Base-by-base conservation (phyloP, 2,113 vertebrate species). In the Ictalurus furcatus region DNA sequence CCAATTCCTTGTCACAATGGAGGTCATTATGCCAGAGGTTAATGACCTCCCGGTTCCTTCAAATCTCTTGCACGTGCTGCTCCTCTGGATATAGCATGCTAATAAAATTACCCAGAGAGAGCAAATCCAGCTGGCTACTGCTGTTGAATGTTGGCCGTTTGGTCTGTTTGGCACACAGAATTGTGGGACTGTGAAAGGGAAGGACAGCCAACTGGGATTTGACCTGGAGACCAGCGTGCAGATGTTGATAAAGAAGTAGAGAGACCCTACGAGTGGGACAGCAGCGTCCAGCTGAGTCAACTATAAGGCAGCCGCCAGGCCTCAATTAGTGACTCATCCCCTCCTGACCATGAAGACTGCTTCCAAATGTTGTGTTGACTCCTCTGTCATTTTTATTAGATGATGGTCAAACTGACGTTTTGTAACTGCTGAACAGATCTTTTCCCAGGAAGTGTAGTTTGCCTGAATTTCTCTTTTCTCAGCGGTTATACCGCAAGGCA, bases 51-150 rank as follows among this genome's bases (percentile, higher is more conserved):
- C 2, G 8, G 28, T 23, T 54, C 85, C 76, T 44, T 86, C 44
- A 34, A 59, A 61, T 6, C 63, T 86, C 44, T 17, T 52, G 74
- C 86, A 80, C 8, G 67, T n/a, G 56, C 86, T 82, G 63, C 44
- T 82, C 37, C 9, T 65, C 79, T n/a, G 1, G 65, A 86, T n/a
- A 6, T 52, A 87, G 48, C 40, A 34, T 16, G 30, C 12, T 87
- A 87, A 90, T 90, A 34, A 79, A 44, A 84, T 85, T 84, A 87
- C n/a, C 63, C 48, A 30, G 37, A 67, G 14, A 67, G 58, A 34
- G 61, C 23, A 63, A 89, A 89, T 88, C 87, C 88, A 61, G 61
- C 81, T 79, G 63, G 58, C 88, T 54, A 23, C 58, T 79, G 13
- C 67, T 67, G 78, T 65, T 89, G 65, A 83, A 67, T 79, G 61